Base-by-base conservation (phyloP, 2,113 vertebrate species). In the Lagenorhynchus albirostris region DNA sequence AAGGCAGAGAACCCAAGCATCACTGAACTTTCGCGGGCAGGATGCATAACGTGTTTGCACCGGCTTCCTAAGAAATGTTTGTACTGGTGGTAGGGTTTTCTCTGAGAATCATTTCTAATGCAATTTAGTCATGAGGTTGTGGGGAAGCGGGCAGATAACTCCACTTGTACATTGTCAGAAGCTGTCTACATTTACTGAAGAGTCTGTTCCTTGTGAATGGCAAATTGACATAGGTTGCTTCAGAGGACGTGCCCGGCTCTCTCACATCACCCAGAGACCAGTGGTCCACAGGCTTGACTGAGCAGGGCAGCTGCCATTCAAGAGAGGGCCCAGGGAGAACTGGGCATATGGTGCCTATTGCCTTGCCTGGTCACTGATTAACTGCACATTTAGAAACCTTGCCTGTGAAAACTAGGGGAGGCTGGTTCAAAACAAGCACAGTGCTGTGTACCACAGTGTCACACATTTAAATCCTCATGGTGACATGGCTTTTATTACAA, bases 311-410 rank as follows among this genome's bases (percentile, higher is more conserved):
- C 25, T 73, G 65, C 38, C 29, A 41, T 71, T 62, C 14, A 55
- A 44, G 21, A 55, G 33, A 65, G 44, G 7, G 15, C 17, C 5
- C 10, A 2, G 65, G 41, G 25, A 85, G 50, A 47, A 7, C 4
- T 0, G 36, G 41, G 47, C 4, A 5, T 8, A 14, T 1, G 11
- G 3, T 29, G 7, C n/a, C 26, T 13, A 31, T 33, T 18, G 33
- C 33, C 50, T 68, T 87, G 29, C 1, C 1, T 44, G 47, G 13
- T 63, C 74, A 41, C 10, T 50, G 31, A 44, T 41, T n/a, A 71
- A 47, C 33, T 60, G 20, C 12, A 62, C 47, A 14, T 68, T 21
- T 89, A 86, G 21, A 86, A 85, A 89, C 6, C 36, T 41, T 53
- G 6, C 12, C 67, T 86, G 26, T 53, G 62, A 95, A 70, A 73